These are phyloP conservation scores for Trileptium ribeirensis DNA, from an alignment of 2,888 invertebrate genomes.

Conservation along the genomic window DNA sequence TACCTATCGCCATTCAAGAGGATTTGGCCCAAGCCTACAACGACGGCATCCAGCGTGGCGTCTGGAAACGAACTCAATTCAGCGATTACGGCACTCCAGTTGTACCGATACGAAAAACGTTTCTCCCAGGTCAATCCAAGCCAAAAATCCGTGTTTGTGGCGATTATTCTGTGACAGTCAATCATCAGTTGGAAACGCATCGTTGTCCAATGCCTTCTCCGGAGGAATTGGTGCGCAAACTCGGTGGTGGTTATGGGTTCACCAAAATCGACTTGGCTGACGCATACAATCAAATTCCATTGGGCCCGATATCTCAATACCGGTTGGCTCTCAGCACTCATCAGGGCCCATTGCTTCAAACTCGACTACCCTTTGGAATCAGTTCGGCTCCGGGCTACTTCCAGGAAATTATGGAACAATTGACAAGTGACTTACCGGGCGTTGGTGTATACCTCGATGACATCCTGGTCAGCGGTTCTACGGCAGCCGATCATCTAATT, in stretches of 20 bases:
- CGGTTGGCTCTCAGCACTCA: constrained; percentile 24
- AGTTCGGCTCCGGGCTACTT: constrained; percentile 25
- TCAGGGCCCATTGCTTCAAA: constrained; percentile 22
- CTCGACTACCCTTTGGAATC: constrained; percentile 23
- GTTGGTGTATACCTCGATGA: constrained; percentile 26
- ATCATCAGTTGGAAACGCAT: neutral
- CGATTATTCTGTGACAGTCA: neutral
- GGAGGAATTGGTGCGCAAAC: neutral
- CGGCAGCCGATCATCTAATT: neutral
- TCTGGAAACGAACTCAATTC: constrained; percentile 1
- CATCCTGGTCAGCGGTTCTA: neutral
- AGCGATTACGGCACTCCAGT: neutral
- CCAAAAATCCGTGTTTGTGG: constrained; percentile 11
- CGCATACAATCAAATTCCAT: neutral
- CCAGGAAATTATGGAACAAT: constrained; percentile 27
- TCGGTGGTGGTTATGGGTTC: constrained; percentile 6
- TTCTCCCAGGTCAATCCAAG: neutral
- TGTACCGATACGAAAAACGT: neutral
- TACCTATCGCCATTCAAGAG: neutral
- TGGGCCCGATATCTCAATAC: neutral
- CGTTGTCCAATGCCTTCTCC: neutral
- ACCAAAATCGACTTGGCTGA: neutral
- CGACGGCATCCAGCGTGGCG: neutral
- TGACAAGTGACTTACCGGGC: constrained; percentile 21
- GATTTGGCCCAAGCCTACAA: neutral